Percentiles rank a stretch among this genome's conserved stretches.
Conservation (phyloP, 1,140 invertebrate species). For the Drosophila lowei region DNA sequence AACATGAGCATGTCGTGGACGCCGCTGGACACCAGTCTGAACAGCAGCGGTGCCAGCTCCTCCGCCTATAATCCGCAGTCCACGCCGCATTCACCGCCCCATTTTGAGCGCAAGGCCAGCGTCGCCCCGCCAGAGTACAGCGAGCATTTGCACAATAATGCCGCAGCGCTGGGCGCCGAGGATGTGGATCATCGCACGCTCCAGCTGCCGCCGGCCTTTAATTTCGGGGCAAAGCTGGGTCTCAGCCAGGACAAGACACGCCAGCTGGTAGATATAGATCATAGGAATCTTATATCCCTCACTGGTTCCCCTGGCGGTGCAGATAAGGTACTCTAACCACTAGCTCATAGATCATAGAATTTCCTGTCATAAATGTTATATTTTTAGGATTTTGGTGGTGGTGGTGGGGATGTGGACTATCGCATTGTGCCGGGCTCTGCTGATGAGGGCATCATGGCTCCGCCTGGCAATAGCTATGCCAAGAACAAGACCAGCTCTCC, state of each 20-base stretch:
- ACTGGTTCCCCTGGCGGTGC: slow-evolving; percentile 88
- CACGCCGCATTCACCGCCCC: slow-evolving; percentile 87
- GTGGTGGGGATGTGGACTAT: slow-evolving; percentile 68
- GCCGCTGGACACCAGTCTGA: slow-evolving; percentile 63
- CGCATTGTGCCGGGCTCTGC: slow-evolving; percentile 39
- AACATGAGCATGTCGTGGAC: slow-evolving; percentile 81
- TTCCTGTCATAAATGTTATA: background rate
- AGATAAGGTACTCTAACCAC: slow-evolving; percentile 44
- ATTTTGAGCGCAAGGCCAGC: slow-evolving; percentile 86
- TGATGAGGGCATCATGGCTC: slow-evolving; percentile 64
- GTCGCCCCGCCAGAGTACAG: slow-evolving; percentile 85
- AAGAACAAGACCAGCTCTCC: slow-evolving; percentile 68
- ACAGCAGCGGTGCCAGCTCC: slow-evolving; percentile 63
- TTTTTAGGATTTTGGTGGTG: slow-evolving; percentile 50
- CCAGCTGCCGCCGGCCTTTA: slow-evolving; percentile 70
- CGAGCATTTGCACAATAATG: slow-evolving; percentile 62
- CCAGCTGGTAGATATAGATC: slow-evolving; percentile 88
- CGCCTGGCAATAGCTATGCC: slow-evolving; percentile 49
- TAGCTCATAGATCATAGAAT: no score
- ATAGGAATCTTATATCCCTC: slow-evolving; percentile 92
- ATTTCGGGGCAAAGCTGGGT: slow-evolving; percentile 64
- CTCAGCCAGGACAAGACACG: slow-evolving; percentile 74
- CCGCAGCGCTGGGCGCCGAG: slow-evolving; percentile 81
- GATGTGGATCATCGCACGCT: slow-evolving; percentile 86
- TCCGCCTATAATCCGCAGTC: slow-evolving; percentile 60